Base-by-base conservation (phyloP, 2,888 invertebrate species). In the Chrysolina americana region DNA sequence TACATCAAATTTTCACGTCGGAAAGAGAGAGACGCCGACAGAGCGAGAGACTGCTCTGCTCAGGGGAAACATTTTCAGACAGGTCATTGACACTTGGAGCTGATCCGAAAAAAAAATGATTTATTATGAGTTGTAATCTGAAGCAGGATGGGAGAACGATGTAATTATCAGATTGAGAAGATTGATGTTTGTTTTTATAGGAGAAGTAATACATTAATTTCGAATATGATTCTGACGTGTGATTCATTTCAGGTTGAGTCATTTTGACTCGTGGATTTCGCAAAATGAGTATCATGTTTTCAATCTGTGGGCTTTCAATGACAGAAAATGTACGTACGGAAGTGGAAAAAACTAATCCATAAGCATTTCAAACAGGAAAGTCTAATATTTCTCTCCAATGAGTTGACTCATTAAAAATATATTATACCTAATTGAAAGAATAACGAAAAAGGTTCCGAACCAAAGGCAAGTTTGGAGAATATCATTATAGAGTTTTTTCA, bases 101-200 rank as follows among this genome's bases (percentile, higher is more conserved):
- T 65, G 63, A 36, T 64, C 62, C 44, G 70, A 70, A 71, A 80
- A 74, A 68, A 74, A 68, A 77, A 83, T 83, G 83, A 83, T 83
- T 83, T 81, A 83, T 83, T 81, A 79, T 81, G 76, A 78, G 17
- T 17, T 59, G 80, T 80, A 83, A 83, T 82, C 80, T 80, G 80
- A 83, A 83, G 81, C 81, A 79, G 78, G 81, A 82, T 81, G 79
- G 79, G 78, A 78, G 73, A 80, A 74, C 76, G 76, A 70, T 79
- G 74, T 81, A 82, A 82, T 81, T 82, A 75, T 77, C 71, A 56
- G 65, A 70, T 64, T 66, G 76, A 76, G 65, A 76, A 76, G 78
- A 78, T 76, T 74, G 74, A 78, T 78, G 78, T 66, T 76, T 78
- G 64, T 75, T 75, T 73, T 73, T 73, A 69, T 15, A 47, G 63